Evolutionary conservation across 2,797 vertebrate species (phyloP), one percentile per base, ranked within the genome.

Genomic region (Gymnoscopelus microlampas): DNA sequence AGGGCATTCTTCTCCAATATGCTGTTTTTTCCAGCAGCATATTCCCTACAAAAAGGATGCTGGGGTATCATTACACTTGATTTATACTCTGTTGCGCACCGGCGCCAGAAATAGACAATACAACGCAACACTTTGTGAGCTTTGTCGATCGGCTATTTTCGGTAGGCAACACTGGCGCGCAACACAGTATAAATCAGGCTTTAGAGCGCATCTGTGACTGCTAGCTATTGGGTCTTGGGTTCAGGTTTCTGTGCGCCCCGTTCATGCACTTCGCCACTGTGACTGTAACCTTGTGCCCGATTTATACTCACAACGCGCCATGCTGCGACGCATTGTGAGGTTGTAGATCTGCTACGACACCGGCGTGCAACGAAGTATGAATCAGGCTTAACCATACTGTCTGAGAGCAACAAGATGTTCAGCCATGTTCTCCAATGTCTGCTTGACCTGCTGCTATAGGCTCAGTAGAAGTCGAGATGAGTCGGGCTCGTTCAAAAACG

Each of bases 1-100:
- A 83, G 81, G 76, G 83, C 89, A 88, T 87, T 90, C 79, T 88
- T 83, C 81, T 83, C 70, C 67, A 89, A 44, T 88, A 80, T 87
- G 86, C 85, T 73, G 79, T 54, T 53, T 71, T 62, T 53, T 66
- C 55, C 23, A 64, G 69, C 71, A 78, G 85, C 87, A 85, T 89
- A 85, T 81, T 70, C 62, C 60, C 74, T 68, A 54, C 10, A 85
- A 65, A 68, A 70, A 74, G 76, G 63, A 82, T 77, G 82, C 82
- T 83, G 79, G 53, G 60, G 50, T 55, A 32, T 56, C 49, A 14
- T 23, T 68, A 71, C 9, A 8, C 39, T 44, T 2, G 39, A 44
- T 44, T 44, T 44, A 44, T 44, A 44, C 39, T 44, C 9, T 6
- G 35, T 44, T 44, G 39, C 39, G 39, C 39, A 44, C 39, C 1